Evolutionary conservation across 2,797 vertebrate species (phyloP).

Genomic region (Tympanoctomys barrerae): DNA sequence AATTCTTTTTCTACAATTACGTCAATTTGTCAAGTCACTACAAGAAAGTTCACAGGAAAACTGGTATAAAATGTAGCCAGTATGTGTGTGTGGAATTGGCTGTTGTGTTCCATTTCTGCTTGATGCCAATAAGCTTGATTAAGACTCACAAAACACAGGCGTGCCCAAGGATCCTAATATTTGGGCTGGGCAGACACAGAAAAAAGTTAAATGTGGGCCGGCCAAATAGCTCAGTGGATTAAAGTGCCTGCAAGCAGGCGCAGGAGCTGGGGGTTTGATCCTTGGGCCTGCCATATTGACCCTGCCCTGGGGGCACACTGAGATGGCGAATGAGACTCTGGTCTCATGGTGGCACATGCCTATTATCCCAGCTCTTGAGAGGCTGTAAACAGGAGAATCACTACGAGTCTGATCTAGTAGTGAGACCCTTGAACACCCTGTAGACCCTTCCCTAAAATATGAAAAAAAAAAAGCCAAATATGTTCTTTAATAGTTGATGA

Average conservation of each 20-base stretch:
- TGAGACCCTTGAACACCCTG: too few relatives aligned
- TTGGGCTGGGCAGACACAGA: constrained; percentile 41
- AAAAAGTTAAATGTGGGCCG: constrained; percentile 78
- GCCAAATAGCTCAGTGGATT: too few relatives aligned
- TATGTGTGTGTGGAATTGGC: constrained; percentile 35
- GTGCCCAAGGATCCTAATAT: constrained; percentile 66
- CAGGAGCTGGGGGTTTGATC: too few relatives aligned
- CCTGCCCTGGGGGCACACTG: too few relatives aligned
- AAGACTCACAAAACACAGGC: constrained; percentile 71
- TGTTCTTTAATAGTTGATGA: constrained; percentile 86
- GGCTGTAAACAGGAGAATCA: too few relatives aligned
- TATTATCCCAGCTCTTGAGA: too few relatives aligned
- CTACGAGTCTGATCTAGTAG: too few relatives aligned
- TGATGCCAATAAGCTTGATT: constrained; percentile 61
- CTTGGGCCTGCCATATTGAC: too few relatives aligned
- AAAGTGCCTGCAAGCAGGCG: too few relatives aligned
- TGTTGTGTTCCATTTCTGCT: constrained; percentile 52
- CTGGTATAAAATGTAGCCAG: constrained; percentile 52
- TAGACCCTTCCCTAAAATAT: too few relatives aligned
- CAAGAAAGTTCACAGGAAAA: constrained; percentile 75
- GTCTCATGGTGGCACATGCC: too few relatives aligned
- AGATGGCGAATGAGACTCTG: too few relatives aligned
- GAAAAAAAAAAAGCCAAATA: constrained; percentile 51
- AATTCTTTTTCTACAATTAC: constrained; percentile 61
- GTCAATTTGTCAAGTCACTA: constrained; percentile 76